phyloP scores from a whole-genome alignment of 2,797 vertebrate species.

The Urosaurus nigricauda region DNA sequence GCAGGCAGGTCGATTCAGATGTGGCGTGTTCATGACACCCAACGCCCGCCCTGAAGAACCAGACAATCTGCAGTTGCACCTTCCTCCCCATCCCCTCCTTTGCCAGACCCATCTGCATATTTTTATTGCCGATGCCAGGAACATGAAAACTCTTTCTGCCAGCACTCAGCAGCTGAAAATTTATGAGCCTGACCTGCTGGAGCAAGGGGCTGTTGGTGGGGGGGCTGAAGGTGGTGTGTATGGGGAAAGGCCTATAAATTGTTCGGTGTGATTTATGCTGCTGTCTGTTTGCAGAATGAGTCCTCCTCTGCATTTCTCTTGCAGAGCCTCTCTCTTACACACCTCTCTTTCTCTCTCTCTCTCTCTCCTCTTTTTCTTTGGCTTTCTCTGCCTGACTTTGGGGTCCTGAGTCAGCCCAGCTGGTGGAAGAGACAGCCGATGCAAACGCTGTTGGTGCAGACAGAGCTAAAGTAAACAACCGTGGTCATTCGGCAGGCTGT shows the following conservation, averaged over 20 bases:
- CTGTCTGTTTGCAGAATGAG: constrained; percentile 60
- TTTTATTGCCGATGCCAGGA: constrained; percentile 72
- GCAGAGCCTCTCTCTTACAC: background rate
- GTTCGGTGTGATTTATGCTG: constrained; percentile 68
- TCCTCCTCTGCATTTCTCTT: background rate
- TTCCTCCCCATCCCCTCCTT: background rate
- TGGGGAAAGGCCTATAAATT: constrained; percentile 62
- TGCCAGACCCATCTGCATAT: constrained; percentile 54
- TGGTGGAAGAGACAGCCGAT: constrained; percentile 94
- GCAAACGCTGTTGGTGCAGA: constrained; percentile 94
- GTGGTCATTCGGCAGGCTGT: constrained; percentile 97
- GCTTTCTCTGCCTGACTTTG: constrained; percentile 55
- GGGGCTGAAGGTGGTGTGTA: constrained; percentile 57
- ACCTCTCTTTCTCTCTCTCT: background rate
- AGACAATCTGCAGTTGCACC: background rate
- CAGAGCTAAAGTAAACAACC: constrained; percentile 99
- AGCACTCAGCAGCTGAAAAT: constrained; percentile 66
- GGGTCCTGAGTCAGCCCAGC: constrained; percentile 96
- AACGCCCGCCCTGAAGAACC: constrained; percentile 10
- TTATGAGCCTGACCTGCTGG: constrained; percentile 69
- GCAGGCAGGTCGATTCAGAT: fast-evolving
- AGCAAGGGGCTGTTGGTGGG: constrained; percentile 32
- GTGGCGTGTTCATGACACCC: background rate
- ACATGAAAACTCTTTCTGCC: constrained; percentile 67
- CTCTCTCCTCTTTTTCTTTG: constrained; percentile 13